Conservation (phyloP, 1,140 invertebrate species). For the Cardiocondyla obscurior region DNA sequence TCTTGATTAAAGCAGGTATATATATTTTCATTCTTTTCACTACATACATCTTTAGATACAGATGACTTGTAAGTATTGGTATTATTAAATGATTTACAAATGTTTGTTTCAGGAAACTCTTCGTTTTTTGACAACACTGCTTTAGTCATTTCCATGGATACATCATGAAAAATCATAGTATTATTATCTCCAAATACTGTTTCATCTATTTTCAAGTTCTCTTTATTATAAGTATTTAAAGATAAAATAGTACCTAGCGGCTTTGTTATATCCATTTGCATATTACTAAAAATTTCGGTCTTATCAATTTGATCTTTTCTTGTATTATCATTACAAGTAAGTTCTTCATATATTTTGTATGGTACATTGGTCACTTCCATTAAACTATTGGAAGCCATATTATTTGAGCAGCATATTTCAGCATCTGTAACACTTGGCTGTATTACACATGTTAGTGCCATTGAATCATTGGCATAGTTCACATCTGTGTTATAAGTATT, state of each 20-base stretch:
- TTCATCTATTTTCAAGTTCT: not conserved
- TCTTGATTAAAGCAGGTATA: conserved; percentile 1
- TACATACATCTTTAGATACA: not conserved
- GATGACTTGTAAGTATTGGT: not conserved
- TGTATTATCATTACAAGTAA: not conserved
- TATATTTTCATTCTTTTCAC: not conserved
- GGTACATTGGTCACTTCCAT: conserved; percentile 33
- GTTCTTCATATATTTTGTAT: not conserved
- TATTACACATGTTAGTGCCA: conserved; percentile 1
- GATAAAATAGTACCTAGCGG: not conserved
- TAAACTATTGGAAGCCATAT: conserved; percentile 15
- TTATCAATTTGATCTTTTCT: conserved; percentile 12
- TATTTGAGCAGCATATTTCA: not conserved
- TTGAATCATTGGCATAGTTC: not conserved
- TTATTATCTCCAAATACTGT: not conserved
- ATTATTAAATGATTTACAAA: not conserved
- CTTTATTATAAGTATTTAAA: not conserved
- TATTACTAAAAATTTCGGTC: conserved; percentile 45
- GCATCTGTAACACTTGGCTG: not conserved
- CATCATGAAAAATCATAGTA: conserved; percentile 6
- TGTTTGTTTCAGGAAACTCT: not conserved
- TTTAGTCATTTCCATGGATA: conserved; percentile 62
- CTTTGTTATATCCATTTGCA: conserved; percentile 50
- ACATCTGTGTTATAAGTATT: not conserved
- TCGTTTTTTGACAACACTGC: not conserved